Conservation (phyloP, 2,888 invertebrate genomes). For the Drosophila macrospina region DNA sequence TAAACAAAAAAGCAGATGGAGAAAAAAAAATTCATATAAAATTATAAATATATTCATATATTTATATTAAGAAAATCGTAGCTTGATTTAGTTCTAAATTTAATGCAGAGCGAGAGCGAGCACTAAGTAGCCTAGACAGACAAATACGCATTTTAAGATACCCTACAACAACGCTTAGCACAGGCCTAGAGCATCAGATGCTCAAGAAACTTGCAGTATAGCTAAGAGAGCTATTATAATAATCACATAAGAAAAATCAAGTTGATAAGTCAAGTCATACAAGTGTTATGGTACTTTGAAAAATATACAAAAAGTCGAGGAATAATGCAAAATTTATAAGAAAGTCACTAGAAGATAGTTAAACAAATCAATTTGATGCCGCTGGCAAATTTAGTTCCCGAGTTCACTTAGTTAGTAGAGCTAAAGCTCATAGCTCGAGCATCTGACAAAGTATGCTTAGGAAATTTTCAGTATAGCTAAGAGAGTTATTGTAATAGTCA, state of each 20-base stretch:
- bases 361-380: too few species aligned
- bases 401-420: too few species aligned
- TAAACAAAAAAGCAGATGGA: too few species aligned
- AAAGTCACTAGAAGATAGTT: too few species aligned
- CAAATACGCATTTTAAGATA: conserved; percentile 5
- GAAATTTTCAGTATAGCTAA: background rate
- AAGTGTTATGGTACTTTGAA: background rate
- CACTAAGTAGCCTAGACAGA: background rate
- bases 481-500: background rate
- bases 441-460: too few species aligned
- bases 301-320: too few species aligned
- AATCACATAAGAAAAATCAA: background rate
- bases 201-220: background rate
- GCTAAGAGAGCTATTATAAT: background rate
- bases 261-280: background rate
- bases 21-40: conserved; percentile 24
- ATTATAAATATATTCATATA: conserved; percentile 53
- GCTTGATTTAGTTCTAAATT: conserved; percentile 62
- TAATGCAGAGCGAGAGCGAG: conserved; percentile 28
- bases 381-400: too few species aligned
- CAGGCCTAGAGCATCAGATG: background rate
- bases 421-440: too few species aligned
- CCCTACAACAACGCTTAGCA: conserved; percentile 26
- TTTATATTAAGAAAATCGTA: conserved; percentile 66
- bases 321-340: too few species aligned